Percentiles rank a stretch among this genome's conserved stretches.
These are phyloP conservation scores for Siphamia tubifer DNA, from an alignment of 2,113 vertebrate genomes.

Conservation along the genomic window DNA sequence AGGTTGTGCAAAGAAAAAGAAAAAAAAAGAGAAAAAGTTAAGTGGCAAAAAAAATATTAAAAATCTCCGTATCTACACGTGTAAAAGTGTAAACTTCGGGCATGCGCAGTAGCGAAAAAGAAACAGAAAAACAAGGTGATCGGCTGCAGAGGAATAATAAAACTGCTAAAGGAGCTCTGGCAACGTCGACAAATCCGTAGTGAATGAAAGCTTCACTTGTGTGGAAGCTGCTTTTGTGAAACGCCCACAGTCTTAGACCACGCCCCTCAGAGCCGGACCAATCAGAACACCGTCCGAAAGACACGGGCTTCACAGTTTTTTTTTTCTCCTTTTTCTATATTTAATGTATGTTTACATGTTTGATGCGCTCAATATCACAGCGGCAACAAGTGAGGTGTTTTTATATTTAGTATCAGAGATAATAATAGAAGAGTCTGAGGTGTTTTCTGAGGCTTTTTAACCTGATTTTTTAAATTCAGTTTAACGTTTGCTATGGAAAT, in stretches of 20 bases:
- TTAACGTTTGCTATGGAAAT: no score
- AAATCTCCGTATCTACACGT: neutral
- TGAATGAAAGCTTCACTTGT: conserved; percentile 48
- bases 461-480: no score
- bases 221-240: conserved; percentile 64
- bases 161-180: neutral
- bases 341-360: neutral
- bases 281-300: conserved; percentile 64
- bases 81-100: neutral
- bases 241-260: conserved; percentile 19
- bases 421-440: neutral
- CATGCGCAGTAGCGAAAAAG: neutral
- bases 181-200: conserved; percentile 47
- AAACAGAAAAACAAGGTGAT: neutral
- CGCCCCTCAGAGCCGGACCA: conserved; percentile 43
- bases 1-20: conserved; percentile 4
- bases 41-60: neutral
- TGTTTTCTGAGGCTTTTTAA: neutral
- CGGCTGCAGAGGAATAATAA: neutral
- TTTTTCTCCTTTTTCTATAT: no score
- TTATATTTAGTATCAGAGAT: neutral
- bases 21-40: neutral
- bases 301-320: neutral
- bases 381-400: neutral
- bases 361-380: neutral